phyloP scores from a whole-genome alignment of 2,797 vertebrate genomes.

The Anisognathus igniventris region DNA sequence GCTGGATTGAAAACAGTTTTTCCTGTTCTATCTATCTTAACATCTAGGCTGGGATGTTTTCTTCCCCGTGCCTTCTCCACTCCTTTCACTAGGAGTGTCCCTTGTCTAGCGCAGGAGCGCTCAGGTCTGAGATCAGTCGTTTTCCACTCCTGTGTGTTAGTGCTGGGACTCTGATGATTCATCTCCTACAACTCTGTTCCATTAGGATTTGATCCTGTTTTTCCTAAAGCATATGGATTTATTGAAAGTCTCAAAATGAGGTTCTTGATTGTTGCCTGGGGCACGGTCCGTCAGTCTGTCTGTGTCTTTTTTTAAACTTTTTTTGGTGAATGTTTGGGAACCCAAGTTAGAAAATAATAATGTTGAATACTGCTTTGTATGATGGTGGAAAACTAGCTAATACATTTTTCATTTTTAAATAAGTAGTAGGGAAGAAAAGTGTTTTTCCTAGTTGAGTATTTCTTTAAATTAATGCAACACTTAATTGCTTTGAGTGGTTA shows the following conservation, averaged over 20 bases:
- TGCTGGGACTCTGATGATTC: background rate
- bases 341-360: background rate
- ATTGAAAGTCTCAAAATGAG: background rate
- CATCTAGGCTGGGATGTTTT: constrained; percentile 43
- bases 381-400: background rate
- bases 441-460: constrained; percentile 19
- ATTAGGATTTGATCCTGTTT: background rate
- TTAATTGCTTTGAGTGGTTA: constrained; percentile 46
- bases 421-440: background rate
- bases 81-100: constrained; percentile 36
- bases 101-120: background rate
- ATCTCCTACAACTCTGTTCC: background rate
- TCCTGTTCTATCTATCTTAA: constrained; percentile 4
- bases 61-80: background rate
- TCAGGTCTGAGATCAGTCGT: background rate
- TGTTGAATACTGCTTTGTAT: background rate
- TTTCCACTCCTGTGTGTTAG: background rate
- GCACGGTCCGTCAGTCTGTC: background rate
- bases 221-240: background rate
- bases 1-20: background rate
- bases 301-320: background rate
- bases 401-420: constrained; percentile 26
- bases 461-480: constrained; percentile 48
- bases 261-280: background rate
- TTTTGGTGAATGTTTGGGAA: background rate